Evolutionary conservation across 2,113 vertebrate species (phyloP).

Genomic region (Gopherus flavomarginatus): DNA sequence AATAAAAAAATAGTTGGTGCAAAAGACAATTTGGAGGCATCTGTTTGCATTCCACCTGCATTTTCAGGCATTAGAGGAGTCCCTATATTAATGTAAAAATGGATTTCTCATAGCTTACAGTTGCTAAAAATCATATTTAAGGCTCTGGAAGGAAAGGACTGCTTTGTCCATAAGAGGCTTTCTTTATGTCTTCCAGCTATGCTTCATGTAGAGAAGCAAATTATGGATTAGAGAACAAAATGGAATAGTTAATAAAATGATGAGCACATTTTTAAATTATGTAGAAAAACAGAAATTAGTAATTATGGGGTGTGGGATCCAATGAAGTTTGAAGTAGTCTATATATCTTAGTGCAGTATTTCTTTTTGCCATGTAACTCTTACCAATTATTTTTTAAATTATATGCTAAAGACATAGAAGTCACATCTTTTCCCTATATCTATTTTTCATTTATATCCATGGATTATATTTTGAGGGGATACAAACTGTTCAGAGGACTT

Average conservation of each 20-base stretch:
- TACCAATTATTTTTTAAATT: not conserved
- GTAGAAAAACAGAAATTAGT: not conserved
- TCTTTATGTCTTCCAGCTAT: not conserved
- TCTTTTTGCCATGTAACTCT: not conserved
- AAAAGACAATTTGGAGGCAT: accelerated
- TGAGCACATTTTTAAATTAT: not conserved
- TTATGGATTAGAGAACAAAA: not conserved
- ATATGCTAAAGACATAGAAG: not conserved
- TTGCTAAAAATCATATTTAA: not conserved
- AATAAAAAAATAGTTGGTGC: not conserved
- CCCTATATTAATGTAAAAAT: not conserved
- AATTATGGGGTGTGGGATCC: not conserved
- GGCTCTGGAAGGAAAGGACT: not conserved
- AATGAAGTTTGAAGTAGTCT: not conserved
- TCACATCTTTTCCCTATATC: not conserved
- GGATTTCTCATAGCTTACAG: not conserved
- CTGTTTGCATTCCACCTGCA: not conserved
- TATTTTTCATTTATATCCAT: not conserved
- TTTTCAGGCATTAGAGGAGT: not conserved
- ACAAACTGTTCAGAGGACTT: not conserved
- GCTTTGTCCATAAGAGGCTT: not conserved
- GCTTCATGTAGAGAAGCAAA: not conserved
- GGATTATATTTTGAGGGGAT: not conserved
- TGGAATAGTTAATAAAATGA: not conserved
- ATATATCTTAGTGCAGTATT: not conserved